phyloP scores from a whole-genome alignment of 2,888 invertebrate genomes.

The Horisme vitalbata region DNA sequence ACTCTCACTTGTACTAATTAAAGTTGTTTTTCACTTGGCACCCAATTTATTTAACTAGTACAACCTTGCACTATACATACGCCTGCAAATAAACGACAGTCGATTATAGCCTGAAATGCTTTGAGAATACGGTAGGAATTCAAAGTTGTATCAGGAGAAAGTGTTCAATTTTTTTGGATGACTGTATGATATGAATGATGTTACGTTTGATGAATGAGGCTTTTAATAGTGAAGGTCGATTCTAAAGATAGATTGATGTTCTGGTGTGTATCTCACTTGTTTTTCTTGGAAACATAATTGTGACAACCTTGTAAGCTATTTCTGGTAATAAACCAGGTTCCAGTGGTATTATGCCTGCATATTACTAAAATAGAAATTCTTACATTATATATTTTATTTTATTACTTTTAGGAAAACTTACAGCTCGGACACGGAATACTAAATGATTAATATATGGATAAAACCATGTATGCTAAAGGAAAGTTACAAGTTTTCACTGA shows the following conservation, averaged over 20 bases:
- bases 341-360: too few relatives aligned
- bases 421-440: too few relatives aligned
- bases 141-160: slow-evolving; percentile 20
- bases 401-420: too few relatives aligned
- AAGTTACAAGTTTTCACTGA: too few relatives aligned
- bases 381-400: too few relatives aligned
- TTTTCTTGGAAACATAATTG: not conserved
- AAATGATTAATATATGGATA: too few relatives aligned
- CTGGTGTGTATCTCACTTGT: slow-evolving; percentile 5
- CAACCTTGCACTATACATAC: slow-evolving; percentile 16
- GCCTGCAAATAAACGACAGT: slow-evolving; percentile 1
- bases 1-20: slow-evolving; percentile 42
- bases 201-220: slow-evolving; percentile 31
- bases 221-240: slow-evolving; percentile 30
- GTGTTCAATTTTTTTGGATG: slow-evolving; percentile 13
- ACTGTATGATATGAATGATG: slow-evolving; percentile 23
- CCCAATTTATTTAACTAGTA: slow-evolving; percentile 25
- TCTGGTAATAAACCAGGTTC: too few relatives aligned
- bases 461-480: too few relatives aligned
- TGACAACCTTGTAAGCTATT: too few relatives aligned
- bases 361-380: too few relatives aligned
- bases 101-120: slow-evolving; percentile 10
- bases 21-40: slow-evolving; percentile 38
- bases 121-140: slow-evolving; percentile 3
- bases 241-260: slow-evolving; percentile 26